phyloP scores from a whole-genome alignment of 2,888 invertebrate species.

The Cosmopolites sordidus region DNA sequence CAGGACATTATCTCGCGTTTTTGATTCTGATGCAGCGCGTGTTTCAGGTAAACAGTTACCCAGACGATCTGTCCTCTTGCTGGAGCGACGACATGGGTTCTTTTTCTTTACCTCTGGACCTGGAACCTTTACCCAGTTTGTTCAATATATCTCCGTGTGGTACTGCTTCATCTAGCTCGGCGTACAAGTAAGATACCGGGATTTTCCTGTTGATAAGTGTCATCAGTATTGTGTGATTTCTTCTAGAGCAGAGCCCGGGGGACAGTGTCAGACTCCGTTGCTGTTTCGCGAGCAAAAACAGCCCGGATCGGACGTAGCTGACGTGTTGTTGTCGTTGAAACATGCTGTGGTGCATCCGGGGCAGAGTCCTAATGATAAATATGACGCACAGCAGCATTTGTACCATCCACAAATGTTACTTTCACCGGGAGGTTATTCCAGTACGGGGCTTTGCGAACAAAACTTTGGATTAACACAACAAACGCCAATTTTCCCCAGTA shows the following conservation, averaged over 20 bases:
- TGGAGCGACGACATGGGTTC: constrained; percentile 75
- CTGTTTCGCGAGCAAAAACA: constrained; percentile 36
- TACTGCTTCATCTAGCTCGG: constrained; percentile 33
- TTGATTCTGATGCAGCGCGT: neutral
- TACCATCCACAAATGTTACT: constrained; percentile 58
- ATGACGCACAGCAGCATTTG: constrained; percentile 16
- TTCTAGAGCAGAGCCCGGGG: constrained; percentile 37
- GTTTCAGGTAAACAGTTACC: constrained; percentile 28
- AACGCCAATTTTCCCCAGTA: constrained; percentile 72
- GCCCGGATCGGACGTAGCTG: constrained; percentile 65
- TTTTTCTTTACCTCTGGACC: constrained; percentile 78
- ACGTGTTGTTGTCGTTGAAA: constrained; percentile 81
- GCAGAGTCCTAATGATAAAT: constrained; percentile 41
- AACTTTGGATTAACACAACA: constrained; percentile 36
- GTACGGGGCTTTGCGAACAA: constrained; percentile 40
- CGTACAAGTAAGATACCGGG: constrained; percentile 14
- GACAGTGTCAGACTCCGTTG: constrained; percentile 32
- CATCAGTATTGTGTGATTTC: constrained; percentile 2
- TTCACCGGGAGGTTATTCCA: constrained; percentile 51
- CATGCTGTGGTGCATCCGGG: constrained; percentile 83
- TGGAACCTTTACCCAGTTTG: constrained; percentile 81
- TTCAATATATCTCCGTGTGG: constrained; percentile 84
- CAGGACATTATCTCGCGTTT: neutral
- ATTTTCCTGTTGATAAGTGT: neutral
- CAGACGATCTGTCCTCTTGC: constrained; percentile 46